A percentile compares a stretch with the other conserved stretches of the same genome.
phyloP scores from a whole-genome alignment of 2,888 invertebrate genomes.

The Drosophila suboccidentalis region DNA sequence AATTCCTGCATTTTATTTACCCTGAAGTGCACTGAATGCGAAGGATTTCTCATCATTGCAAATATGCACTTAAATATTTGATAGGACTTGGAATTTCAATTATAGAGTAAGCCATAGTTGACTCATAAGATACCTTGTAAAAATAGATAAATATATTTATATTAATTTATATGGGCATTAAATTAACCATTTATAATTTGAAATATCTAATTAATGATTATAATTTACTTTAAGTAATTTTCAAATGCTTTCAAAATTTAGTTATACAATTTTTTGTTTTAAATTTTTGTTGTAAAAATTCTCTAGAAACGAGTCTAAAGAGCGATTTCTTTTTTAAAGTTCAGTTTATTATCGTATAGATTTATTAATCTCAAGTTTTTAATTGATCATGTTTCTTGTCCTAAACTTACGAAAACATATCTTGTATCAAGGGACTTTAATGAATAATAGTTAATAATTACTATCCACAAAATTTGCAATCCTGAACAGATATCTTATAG shows the following conservation, averaged over 20 bases:
- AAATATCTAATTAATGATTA: not conserved
- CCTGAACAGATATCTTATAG: not conserved
- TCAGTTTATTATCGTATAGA: not conserved
- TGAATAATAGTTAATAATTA: conserved; percentile 3
- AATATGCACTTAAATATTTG: conserved; percentile 17
- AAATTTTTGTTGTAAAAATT: not conserved
- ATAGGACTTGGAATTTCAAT: conserved; percentile 4
- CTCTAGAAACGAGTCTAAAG: not conserved
- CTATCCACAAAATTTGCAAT: not conserved
- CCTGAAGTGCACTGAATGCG: conserved; percentile 14
- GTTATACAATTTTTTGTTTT: not conserved
- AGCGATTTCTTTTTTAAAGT: not conserved
- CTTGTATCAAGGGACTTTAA: not conserved
- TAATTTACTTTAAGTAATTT: not conserved
- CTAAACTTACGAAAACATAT: not conserved
- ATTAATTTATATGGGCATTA: not conserved
- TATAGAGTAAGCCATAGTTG: not conserved
- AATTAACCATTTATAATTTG: not conserved
- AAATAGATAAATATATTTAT: too few relatives aligned
- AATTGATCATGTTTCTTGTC: too few relatives aligned
- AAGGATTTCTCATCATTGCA: conserved; percentile 2
- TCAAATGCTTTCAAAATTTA: not conserved
- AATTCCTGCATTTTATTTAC: conserved; percentile 23
- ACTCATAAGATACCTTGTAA: not conserved
- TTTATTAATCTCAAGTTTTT: not conserved